Evolutionary conservation across 2,113 vertebrate genomes (phyloP), one percentile per base, ranked within the genome.

Genomic region (Atherinomorus stipes): DNA sequence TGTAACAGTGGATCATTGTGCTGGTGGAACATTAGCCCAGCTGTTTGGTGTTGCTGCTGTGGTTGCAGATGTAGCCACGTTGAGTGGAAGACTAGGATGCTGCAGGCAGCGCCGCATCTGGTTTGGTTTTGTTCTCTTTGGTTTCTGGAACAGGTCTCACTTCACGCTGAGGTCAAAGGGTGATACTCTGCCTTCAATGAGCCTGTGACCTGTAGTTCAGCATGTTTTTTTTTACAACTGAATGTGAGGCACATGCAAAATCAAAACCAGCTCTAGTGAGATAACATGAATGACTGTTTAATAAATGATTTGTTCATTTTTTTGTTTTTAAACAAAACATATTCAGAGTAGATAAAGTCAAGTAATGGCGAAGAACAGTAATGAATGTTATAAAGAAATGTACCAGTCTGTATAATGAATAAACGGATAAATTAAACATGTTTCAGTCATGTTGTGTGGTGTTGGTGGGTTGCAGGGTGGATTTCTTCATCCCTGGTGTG

Each of bases 401-500:
- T 42, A 42, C 38, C 38, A 42, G 13, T 15, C 13, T 15, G 38
- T 15, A 15, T 42, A 4, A 42, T 42, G 12, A 42, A 42, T 15
- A 19, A n/a, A 40, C 15, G 8, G 21, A 52, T 52, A 38, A 11
- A 52, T 60, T 25, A 21, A 71, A 61, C 15, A 9, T 25, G 9
- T 45, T 19, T 8, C 2, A 11, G 7, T 47, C 19, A 0, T 47
- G 7, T 60, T 54, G 7, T 71, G 26, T 57, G 34, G 2, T 25
- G 44, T 12, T 72, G n/a, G 23, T 47, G 64, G n/a, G 61, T 7
- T 38, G 53, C 86, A 98, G 98, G 97, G 93, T 99, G 57, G 98
- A 98, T 83, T 96, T 99, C 86, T 96, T 97, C 89, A 97, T 98
- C 81, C 96, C 97, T 4, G 96, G 95, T 18, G 68, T 97, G 40